Conservation (phyloP, 2,888 invertebrate species). For the Tetanocera ferruginea region DNA sequence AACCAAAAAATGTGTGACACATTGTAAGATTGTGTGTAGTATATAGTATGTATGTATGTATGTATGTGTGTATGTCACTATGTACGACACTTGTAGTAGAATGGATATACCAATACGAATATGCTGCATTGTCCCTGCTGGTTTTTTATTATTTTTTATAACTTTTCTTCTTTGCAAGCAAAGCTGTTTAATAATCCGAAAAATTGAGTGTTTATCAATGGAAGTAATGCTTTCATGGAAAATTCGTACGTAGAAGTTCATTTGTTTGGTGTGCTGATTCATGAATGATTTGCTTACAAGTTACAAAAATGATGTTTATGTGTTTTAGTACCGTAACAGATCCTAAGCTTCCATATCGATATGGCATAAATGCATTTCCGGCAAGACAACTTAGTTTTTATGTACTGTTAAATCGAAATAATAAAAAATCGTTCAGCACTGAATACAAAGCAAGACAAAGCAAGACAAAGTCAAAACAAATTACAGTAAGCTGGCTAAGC, state of each 20-base stretch:
- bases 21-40: not conserved
- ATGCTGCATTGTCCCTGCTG: not conserved
- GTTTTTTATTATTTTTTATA: not conserved
- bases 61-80: not conserved
- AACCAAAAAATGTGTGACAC: too few species aligned
- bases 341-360: too few species aligned
- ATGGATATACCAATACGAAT: not conserved
- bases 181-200: slow-evolving; percentile 64
- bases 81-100: not conserved
- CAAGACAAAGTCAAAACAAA: too few species aligned
- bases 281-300: not conserved
- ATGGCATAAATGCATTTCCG: too few species aligned
- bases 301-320: not conserved
- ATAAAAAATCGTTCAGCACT: too few species aligned
- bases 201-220: slow-evolving; percentile 64
- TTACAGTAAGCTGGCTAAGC: too few species aligned
- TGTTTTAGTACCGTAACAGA: too few species aligned
- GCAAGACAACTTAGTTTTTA: too few species aligned
- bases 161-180: not conserved
- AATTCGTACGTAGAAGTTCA: not conserved
- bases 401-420: too few species aligned
- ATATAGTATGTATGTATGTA: not conserved
- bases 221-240: not conserved
- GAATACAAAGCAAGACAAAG: too few species aligned
- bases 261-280: not conserved